phyloP scores from a whole-genome alignment of 1,140 invertebrate genomes.

The Aphelenchoides avenae region DNA sequence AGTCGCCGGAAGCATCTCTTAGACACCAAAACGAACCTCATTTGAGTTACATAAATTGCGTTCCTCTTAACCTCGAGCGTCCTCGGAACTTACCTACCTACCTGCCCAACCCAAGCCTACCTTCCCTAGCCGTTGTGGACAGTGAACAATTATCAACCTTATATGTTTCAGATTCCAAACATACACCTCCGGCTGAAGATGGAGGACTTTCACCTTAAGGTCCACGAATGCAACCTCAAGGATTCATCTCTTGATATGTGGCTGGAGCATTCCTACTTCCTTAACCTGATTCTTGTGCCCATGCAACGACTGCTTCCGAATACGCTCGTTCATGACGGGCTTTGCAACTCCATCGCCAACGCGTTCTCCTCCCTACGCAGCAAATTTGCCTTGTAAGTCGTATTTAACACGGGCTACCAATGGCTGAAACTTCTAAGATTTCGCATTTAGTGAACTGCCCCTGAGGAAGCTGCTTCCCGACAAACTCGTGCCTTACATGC shows the following conservation, averaged over 20 bases:
- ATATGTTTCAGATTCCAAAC: conserved; percentile 23
- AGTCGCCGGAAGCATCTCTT: no score
- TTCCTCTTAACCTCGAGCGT: no score
- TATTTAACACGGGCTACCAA: not conserved
- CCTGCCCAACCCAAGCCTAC: no score
- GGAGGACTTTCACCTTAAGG: conserved; percentile 7
- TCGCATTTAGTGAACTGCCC: conserved; percentile 48
- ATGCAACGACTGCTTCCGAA: conserved; percentile 17
- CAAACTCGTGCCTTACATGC: conserved; percentile 43
- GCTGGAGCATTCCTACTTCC: conserved; percentile 16
- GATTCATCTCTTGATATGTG: conserved; percentile 26
- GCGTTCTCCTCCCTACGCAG: conserved; percentile 26
- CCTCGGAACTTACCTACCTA: no score
- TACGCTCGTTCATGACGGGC: conserved; percentile 22
- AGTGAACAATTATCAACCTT: no score
- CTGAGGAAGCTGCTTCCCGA: conserved; percentile 33
- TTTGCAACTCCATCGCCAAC: conserved; percentile 25
- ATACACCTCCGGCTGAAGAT: conserved; percentile 9
- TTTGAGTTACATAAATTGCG: no score
- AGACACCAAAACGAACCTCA: no score
- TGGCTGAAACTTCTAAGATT: conserved; percentile 2
- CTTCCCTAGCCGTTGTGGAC: no score
- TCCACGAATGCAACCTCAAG: conserved; percentile 18
- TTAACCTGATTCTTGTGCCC: conserved; percentile 18
- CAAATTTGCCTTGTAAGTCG: conserved; percentile 29